These are phyloP conservation scores for Sinodicranocentrus sp. DNA, from an alignment of 2,888 invertebrate species.

Conservation along the genomic window DNA sequence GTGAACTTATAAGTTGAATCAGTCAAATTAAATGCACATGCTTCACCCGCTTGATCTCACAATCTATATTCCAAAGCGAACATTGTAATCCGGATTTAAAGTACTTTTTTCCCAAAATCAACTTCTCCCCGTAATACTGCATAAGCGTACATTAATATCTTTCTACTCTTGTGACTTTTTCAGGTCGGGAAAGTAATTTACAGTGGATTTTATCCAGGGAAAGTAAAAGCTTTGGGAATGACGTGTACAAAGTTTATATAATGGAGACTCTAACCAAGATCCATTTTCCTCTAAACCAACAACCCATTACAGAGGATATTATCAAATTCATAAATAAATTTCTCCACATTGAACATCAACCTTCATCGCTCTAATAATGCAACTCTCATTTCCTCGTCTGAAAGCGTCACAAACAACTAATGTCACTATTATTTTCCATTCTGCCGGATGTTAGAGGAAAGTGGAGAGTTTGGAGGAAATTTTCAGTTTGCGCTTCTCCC, in stretches of 20 bases:
- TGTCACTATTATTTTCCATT: slow-evolving; percentile 24
- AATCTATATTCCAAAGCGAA: slow-evolving; percentile 26
- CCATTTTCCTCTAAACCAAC: background rate
- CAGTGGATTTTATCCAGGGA: too few relatives aligned
- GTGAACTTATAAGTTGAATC: slow-evolving; percentile 35
- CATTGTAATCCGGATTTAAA: slow-evolving; percentile 43
- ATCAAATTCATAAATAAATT: too few relatives aligned
- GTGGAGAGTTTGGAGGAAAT: background rate
- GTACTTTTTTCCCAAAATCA: slow-evolving; percentile 29
- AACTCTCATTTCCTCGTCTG: background rate
- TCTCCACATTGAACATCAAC: too few relatives aligned
- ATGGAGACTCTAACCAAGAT: too few relatives aligned
- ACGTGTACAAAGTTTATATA: too few relatives aligned
- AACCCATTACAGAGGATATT: too few relatives aligned
- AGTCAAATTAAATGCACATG: slow-evolving; percentile 63
- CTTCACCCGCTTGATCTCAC: slow-evolving; percentile 49
- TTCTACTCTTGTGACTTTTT: too few relatives aligned
- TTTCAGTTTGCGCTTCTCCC: background rate
- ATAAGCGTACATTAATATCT: too few relatives aligned
- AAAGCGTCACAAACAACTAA: background rate
- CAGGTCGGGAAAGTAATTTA: too few relatives aligned
- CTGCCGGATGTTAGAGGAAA: slow-evolving; percentile 48
- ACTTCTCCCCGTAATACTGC: too few relatives aligned
- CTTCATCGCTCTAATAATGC: too few relatives aligned
- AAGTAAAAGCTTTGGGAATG: too few relatives aligned